Evolutionary conservation across 2,888 invertebrate species (phyloP).

Genomic region (Cacoxenus indagator): DNA sequence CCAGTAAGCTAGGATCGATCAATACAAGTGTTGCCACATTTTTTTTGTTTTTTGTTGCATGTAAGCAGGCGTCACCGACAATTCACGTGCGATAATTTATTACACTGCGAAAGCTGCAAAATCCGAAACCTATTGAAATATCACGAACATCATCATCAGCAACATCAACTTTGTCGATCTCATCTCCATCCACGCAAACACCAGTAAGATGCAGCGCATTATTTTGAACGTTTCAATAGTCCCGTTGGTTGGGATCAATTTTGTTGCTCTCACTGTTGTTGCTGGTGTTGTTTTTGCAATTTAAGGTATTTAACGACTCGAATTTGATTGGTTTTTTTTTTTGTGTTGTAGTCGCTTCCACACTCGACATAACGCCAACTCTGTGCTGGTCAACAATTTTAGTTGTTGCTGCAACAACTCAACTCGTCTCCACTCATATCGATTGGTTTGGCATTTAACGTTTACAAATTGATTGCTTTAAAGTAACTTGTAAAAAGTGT

Average conservation of each 20-base stretch:
- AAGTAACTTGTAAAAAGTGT: conserved; percentile 62
- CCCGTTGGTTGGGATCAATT: no score
- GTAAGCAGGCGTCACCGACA: conserved; percentile 20
- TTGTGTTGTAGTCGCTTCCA: conserved; percentile 15
- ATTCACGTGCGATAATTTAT: conserved; percentile 15
- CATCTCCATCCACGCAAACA: background rate
- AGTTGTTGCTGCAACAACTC: conserved; percentile 15
- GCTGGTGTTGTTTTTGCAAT: background rate
- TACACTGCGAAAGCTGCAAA: conserved; percentile 7
- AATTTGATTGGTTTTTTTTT: conserved; percentile 18
- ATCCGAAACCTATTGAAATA: conserved; percentile 10
- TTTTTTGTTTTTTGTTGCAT: conserved; percentile 11
- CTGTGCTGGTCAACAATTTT: no score
- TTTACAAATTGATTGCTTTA: conserved; percentile 65
- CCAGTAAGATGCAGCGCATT: background rate
- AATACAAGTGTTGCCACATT: conserved; percentile 6
- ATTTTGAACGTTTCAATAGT: background rate
- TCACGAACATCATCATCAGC: background rate
- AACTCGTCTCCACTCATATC: no score
- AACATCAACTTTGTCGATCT: background rate
- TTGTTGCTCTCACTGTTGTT: background rate
- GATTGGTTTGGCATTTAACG: no score
- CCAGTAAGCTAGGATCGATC: background rate
- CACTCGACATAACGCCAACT: no score
- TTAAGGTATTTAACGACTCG: background rate